These are phyloP conservation scores for Poeciliopsis infans DNA, from an alignment of 2,797 vertebrate species.

Conservation along the genomic window DNA sequence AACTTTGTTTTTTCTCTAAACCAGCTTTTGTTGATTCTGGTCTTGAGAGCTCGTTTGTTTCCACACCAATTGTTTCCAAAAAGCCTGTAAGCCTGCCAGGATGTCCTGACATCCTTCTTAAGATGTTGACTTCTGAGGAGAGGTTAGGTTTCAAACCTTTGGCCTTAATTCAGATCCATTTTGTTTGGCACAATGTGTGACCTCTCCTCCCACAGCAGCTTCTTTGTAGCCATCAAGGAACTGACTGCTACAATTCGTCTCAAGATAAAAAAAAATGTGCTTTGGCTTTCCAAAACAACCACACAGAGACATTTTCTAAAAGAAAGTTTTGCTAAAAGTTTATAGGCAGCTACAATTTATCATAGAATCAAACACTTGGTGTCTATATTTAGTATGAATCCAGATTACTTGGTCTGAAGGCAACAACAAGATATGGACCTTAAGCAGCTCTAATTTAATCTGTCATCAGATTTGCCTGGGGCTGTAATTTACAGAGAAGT, in stretches of 20 bases:
- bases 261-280: not conserved
- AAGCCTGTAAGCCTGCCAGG: not conserved
- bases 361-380: not conserved
- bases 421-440: not conserved
- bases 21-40: not conserved
- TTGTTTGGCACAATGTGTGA: constrained; percentile 14
- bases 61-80: constrained; percentile 1
- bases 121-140: constrained; percentile 8
- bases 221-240: not conserved
- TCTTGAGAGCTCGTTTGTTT: not conserved
- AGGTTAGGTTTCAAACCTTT: constrained; percentile 19
- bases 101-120: constrained; percentile 12
- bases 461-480: not conserved
- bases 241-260: not conserved
- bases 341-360: not conserved
- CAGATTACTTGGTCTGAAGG: not conserved
- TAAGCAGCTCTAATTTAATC: not conserved
- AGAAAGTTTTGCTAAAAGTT: not conserved
- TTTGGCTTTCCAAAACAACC: not conserved
- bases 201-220: constrained; percentile 8
- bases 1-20: not conserved
- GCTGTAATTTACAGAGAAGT: not conserved
- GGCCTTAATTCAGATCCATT: constrained; percentile 4
- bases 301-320: constrained; percentile 13
- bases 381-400: not conserved